Base-by-base conservation (phyloP, 1,140 invertebrate species). In the Triops longicaudatus region DNA sequence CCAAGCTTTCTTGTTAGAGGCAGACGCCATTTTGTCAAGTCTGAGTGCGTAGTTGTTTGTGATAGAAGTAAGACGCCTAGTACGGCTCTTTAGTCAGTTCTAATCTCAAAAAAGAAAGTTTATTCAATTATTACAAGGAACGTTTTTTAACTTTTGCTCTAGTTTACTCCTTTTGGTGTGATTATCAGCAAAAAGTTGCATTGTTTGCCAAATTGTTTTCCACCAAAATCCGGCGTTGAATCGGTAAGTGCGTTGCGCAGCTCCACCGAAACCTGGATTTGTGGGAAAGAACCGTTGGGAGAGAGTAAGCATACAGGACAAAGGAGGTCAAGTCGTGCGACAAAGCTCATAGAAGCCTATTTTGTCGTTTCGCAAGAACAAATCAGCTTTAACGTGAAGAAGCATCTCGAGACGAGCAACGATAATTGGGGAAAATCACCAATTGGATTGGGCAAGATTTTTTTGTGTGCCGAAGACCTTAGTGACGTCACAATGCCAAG, bases 31-130 rank as follows among this genome's bases (percentile, higher is more conserved):
- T 63, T 63, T 63, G 50, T 63, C 17, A 17, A 63, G 50, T 63
- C 50, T 63, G 50, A 63, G 50, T 63, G 50, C 50, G 50, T 63
- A 63, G 50, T 63, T 63, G 50, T 63, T 63, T 63, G 50, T 63
- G 50, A 63, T 63, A 63, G 50, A 63, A 63, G 50, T 17, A 63
- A 63, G 50, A 63, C 50, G 50, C 50, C 50, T 63, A 14, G 22
- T n/a, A 63, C 50, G 50, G 50, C 50, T 63, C 50, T 63, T 63
- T 63, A 63, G 50, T 63, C 50, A 63, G 31, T 37, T 37, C 31
- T 37, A 2, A n/a, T n/a, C n/a, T n/a, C n/a, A n/a, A 37, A 37
- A 37, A 37, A 7, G 7, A 63, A 63, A 63, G 50, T 63, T 63
- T 63, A 63, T 63, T 22, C 17, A 14, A n/a, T 1, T 63, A 9